Conservation (phyloP, 2,888 invertebrate genomes). For the Salticus scenicus region DNA sequence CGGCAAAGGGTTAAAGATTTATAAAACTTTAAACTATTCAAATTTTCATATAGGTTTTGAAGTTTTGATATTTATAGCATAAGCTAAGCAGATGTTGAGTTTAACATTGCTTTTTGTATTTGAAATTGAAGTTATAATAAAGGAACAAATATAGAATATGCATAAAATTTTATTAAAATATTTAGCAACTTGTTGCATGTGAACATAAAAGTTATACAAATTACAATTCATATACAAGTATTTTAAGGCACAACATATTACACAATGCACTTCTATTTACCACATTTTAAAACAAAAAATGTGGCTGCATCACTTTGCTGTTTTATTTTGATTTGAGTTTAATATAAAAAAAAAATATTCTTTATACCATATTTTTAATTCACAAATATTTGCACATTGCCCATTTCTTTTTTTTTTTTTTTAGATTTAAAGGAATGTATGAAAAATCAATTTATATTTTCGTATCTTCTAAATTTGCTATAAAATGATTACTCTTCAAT, state of each 20-base stretch:
- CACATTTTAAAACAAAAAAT: slow-evolving; percentile 29
- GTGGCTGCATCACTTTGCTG: slow-evolving; percentile 1
- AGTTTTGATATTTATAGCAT: no score
- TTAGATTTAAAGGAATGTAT: not conserved
- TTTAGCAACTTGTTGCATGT: slow-evolving; percentile 52
- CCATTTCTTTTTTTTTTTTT: no score
- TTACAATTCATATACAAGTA: slow-evolving; percentile 54
- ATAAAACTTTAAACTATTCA: no score
- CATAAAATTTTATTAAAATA: slow-evolving; percentile 67
- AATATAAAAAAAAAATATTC: not conserved
- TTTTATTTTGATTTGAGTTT: slow-evolving; percentile 38
- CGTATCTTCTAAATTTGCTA: no score
- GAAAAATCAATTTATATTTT: not conserved
- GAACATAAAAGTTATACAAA: slow-evolving; percentile 49
- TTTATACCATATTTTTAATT: slow-evolving; percentile 13
- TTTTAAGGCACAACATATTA: slow-evolving; percentile 60
- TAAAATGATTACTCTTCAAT: no score
- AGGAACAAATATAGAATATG: slow-evolving; percentile 20
- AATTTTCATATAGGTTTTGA: no score
- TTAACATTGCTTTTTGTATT: no score
- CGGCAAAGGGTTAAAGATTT: no score
- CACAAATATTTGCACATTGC: slow-evolving; percentile 67
- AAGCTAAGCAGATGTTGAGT: no score
- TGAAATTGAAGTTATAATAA: no score
- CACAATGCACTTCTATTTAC: slow-evolving; percentile 36